These are phyloP conservation scores for Tylochromis polylepis DNA, from an alignment of 2,113 vertebrate species.

Conservation along the genomic window DNA sequence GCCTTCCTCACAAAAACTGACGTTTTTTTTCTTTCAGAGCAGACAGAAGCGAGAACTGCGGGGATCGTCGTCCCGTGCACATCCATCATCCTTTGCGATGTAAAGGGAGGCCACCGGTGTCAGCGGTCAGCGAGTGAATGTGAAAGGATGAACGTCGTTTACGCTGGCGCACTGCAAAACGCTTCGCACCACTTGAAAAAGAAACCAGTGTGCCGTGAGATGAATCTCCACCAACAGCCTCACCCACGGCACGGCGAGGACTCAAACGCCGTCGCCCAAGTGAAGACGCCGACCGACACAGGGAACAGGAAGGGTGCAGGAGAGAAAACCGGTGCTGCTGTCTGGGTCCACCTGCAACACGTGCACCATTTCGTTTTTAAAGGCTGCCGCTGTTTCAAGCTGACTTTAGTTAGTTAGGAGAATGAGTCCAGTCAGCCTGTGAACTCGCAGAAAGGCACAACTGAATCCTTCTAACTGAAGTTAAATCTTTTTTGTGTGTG, in stretches of 20 bases:
- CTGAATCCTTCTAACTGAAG: neutral
- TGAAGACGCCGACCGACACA: fast-evolving
- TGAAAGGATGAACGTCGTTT: fast-evolving
- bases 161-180: too few relatives aligned
- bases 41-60: neutral
- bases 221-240: neutral
- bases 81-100: fast-evolving
- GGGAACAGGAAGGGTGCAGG: neutral
- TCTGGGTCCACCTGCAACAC: neutral
- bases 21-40: fast-evolving
- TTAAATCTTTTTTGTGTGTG: fast-evolving
- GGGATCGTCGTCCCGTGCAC: neutral
- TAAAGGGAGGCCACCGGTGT: neutral
- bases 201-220: neutral
- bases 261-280: neutral
- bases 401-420: neutral
- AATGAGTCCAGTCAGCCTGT: neutral
- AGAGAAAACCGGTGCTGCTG: fast-evolving
- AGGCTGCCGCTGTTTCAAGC: neutral
- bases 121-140: neutral
- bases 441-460: too few relatives aligned
- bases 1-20: neutral
- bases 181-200: neutral
- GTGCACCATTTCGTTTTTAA: too few relatives aligned
- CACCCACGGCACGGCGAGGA: neutral